Conservation (phyloP, 2,797 vertebrate species). For the Hemitrygon akajei region DNA sequence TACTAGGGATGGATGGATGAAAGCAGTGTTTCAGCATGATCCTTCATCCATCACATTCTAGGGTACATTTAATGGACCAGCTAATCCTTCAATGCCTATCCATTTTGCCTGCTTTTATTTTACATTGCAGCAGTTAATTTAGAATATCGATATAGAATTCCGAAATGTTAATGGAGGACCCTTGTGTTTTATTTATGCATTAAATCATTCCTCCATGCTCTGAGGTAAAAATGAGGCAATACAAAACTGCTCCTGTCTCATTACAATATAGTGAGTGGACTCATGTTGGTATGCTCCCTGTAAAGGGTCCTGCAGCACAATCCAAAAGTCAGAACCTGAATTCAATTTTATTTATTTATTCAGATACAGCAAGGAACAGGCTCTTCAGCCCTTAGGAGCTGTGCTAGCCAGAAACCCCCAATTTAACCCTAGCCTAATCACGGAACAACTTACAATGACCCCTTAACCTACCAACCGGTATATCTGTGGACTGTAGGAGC, state of each 20-base stretch:
- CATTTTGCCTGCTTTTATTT: not conserved
- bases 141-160: not conserved
- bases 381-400: too few species aligned
- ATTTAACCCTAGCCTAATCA: too few species aligned
- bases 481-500: too few species aligned
- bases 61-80: not conserved
- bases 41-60: not conserved
- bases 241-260: too few species aligned
- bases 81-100: not conserved
- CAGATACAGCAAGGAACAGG: too few species aligned
- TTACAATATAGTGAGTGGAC: not conserved
- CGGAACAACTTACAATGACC: too few species aligned
- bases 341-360: too few species aligned
- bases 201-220: not conserved
- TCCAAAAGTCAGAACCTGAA: too few species aligned
- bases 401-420: too few species aligned
- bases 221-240: not conserved
- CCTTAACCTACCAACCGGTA: too few species aligned
- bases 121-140: not conserved
- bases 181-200: not conserved
- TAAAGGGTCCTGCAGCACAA: not conserved
- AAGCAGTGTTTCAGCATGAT: not conserved
- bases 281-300: not conserved
- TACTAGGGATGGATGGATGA: not conserved
- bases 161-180: not conserved